A percentile compares a stretch with the other conserved stretches of the same genome.
These are phyloP conservation scores for Nephila pilipes DNA, from an alignment of 1,140 invertebrate species.

Conservation along the genomic window DNA sequence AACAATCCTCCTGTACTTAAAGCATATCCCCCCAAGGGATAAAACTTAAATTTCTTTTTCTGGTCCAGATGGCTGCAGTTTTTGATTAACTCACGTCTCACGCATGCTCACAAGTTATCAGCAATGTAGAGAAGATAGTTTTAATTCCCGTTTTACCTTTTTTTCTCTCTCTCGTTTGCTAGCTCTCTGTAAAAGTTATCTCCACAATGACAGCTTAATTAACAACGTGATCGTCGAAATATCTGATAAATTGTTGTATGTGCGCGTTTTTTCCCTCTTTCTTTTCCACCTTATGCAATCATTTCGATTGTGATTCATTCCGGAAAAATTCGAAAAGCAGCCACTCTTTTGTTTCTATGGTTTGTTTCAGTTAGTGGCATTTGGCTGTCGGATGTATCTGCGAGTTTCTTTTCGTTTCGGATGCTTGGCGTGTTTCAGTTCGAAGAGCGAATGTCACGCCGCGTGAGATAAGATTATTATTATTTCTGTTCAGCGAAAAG, in stretches of 20 bases:
- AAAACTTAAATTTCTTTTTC: neutral
- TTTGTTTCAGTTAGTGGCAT: constrained; percentile 42
- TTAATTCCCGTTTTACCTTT: constrained; percentile 60
- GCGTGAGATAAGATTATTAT: constrained; percentile 9
- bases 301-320: constrained; percentile 38
- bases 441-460: neutral
- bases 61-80: constrained; percentile 41
- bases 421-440: neutral
- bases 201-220: constrained; percentile 73
- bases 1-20: neutral
- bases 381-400: neutral
- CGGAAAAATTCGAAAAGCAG: constrained; percentile 51
- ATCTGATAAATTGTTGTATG: constrained; percentile 66
- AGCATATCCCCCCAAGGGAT: neutral
- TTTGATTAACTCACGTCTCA: constrained; percentile 68
- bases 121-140: constrained; percentile 62
- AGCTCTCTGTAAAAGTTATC: constrained; percentile 33
- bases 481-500: neutral
- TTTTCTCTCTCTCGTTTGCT: neutral
- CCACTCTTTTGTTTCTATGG: neutral
- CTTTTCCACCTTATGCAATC: neutral
- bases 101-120: constrained; percentile 52
- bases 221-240: constrained; percentile 56
- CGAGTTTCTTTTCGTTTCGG: neutral
- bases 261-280: constrained; percentile 52